Conservation (phyloP, 2,113 vertebrate genomes). For the Noturus placidus region DNA sequence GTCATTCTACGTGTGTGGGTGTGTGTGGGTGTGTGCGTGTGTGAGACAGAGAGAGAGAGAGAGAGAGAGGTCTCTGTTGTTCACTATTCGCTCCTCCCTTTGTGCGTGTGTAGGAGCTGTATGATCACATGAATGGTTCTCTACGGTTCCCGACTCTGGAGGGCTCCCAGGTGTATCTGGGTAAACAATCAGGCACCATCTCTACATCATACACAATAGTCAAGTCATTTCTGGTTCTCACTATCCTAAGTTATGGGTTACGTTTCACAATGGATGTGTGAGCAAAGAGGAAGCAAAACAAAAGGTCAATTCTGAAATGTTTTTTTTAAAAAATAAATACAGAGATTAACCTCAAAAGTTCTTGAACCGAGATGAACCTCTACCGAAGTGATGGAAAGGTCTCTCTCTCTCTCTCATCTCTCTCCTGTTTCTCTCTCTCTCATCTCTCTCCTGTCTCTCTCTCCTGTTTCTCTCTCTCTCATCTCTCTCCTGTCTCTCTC, state of each 20-base stretch:
- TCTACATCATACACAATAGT: neutral
- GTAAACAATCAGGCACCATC: constrained; percentile 65
- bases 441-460: too few species aligned
- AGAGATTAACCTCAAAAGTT: too few species aligned
- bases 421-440: neutral
- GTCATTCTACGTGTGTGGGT: neutral
- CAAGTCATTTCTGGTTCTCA: neutral
- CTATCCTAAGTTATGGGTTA: neutral
- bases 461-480: too few species aligned
- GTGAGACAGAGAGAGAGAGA: too few species aligned
- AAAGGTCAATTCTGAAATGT: too few species aligned
- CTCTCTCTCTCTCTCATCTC: too few species aligned
- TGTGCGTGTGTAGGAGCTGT: constrained; percentile 87
- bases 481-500: too few species aligned
- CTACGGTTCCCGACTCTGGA: constrained; percentile 81
- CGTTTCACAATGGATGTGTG: too few species aligned
- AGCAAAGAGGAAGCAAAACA: too few species aligned
- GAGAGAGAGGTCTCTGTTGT: neutral
- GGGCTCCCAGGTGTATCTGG: constrained; percentile 92
- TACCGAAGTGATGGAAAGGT: too few species aligned
- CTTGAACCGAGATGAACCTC: too few species aligned
- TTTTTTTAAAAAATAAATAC: too few species aligned
- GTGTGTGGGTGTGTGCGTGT: neutral
- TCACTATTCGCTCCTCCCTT: neutral
- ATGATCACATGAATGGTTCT: constrained; percentile 96